Conservation (phyloP, 2,797 vertebrate species). For the Liparis tanakae region DNA sequence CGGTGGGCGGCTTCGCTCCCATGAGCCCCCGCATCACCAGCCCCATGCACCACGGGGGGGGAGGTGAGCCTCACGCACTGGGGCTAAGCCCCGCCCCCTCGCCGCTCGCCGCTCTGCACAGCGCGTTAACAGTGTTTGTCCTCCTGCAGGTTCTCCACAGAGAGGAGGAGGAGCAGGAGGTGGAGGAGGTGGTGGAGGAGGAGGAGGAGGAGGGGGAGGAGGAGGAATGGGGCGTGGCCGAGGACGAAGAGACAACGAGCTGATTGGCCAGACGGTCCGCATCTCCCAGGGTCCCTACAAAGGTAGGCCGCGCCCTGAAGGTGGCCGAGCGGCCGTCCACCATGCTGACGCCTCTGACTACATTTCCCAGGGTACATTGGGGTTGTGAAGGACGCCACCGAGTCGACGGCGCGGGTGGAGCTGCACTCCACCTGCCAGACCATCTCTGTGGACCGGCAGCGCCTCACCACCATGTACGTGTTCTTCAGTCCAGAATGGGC, state of each 20-base stretch:
- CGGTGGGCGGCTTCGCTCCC: slow-evolving; percentile 90
- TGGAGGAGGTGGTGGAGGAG: slow-evolving; percentile 80
- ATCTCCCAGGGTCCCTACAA: slow-evolving; percentile 97
- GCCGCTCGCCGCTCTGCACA: too few species aligned
- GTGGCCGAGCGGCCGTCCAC: not conserved
- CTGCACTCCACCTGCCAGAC: slow-evolving; percentile 98
- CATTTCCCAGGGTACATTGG: slow-evolving; percentile 90
- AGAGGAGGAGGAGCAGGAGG: slow-evolving; percentile 81
- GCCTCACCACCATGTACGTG: slow-evolving; percentile 89
- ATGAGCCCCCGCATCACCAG: slow-evolving; percentile 98
- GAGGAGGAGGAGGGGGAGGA: slow-evolving; percentile 78
- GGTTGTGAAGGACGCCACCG: slow-evolving; percentile 95
- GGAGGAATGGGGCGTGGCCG: slow-evolving; percentile 90
- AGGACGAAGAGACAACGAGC: slow-evolving; percentile 92
- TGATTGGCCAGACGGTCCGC: slow-evolving; percentile 95
- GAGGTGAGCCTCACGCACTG: slow-evolving; percentile 59
- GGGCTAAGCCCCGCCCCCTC: too few species aligned
- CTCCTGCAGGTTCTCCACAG: slow-evolving; percentile 69
- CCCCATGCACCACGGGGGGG: slow-evolving; percentile 90
- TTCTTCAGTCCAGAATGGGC: too few species aligned
- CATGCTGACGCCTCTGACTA: not conserved
- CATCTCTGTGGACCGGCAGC: slow-evolving; percentile 94
- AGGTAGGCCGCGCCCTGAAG: slow-evolving; percentile 74
- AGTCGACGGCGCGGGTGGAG: slow-evolving; percentile 94
- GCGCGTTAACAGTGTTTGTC: not conserved